Percentiles rank a stretch among this genome's conserved stretches.
Evolutionary conservation across 1,140 invertebrate genomes (phyloP).

Genomic region (Capitella teleta): DNA sequence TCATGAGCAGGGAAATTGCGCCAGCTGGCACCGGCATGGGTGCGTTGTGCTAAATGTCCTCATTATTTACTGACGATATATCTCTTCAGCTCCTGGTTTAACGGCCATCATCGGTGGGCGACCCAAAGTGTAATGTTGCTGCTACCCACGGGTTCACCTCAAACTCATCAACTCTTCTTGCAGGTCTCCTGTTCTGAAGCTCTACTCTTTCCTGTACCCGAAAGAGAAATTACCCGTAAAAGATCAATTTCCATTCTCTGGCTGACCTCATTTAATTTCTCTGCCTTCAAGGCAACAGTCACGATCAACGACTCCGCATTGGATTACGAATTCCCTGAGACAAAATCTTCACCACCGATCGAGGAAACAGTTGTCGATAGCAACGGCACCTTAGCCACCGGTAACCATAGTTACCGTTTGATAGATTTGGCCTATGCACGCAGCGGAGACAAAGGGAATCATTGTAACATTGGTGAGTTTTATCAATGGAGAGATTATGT

Average conservation of each 20-base stretch:
- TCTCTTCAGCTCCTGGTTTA: conserved; percentile 43
- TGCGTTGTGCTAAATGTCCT: conserved; percentile 16
- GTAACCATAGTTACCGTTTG: neutral
- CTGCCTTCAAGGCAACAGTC: neutral
- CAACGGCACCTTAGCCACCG: too few species aligned
- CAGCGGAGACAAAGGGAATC: neutral
- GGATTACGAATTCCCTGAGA: too few species aligned
- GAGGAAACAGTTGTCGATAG: too few species aligned
- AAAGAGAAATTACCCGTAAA: neutral
- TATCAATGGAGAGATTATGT: too few species aligned
- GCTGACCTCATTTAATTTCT: neutral
- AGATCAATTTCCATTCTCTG: neutral
- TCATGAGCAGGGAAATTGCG: conserved; percentile 46
- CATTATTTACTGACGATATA: conserved; percentile 2
- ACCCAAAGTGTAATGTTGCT: conserved; percentile 42
- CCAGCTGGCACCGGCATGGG: conserved; percentile 50
- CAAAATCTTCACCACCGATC: too few species aligned
- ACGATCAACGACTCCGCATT: neutral
- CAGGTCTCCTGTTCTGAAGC: neutral
- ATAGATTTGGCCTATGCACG: neutral
- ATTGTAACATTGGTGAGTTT: neutral
- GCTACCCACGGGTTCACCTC: neutral
- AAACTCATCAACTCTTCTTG: neutral
- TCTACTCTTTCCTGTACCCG: neutral
- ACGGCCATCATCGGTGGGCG: conserved; percentile 45